Conservation (phyloP, 35 echinoderm and acorn worm species). For the Lytechinus variegatus region DNA sequence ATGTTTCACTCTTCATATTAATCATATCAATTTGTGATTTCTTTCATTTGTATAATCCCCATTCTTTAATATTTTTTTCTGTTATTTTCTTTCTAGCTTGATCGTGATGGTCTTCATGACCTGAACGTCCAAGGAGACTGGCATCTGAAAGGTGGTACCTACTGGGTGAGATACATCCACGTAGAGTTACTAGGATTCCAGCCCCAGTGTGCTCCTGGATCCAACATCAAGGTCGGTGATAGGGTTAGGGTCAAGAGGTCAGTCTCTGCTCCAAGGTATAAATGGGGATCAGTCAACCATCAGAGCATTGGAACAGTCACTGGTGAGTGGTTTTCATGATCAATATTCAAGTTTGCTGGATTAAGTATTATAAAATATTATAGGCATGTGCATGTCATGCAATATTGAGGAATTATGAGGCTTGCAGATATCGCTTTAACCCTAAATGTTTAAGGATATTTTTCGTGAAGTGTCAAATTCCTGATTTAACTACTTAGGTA, state of each 20-base stretch:
- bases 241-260: constrained; percentile 81
- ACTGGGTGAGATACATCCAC: constrained; percentile 99
- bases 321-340: constrained; percentile 53
- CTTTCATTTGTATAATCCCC: too few relatives aligned
- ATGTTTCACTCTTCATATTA: too few relatives aligned
- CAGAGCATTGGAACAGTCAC: constrained; percentile 97
- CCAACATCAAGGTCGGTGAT: constrained; percentile 98
- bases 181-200: constrained; percentile 90
- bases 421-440: too few relatives aligned
- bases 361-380: too few relatives aligned
- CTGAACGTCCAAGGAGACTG: constrained; percentile 97
- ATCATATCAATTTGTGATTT: too few relatives aligned
- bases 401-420: too few relatives aligned
- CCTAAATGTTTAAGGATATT: too few relatives aligned
- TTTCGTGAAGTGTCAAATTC: too few relatives aligned
- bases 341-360: too few relatives aligned
- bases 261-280: constrained; percentile 89
- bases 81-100: constrained; percentile 62
- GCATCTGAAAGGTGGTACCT: constrained; percentile 95
- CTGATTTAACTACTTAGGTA: too few relatives aligned
- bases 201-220: constrained; percentile 74
- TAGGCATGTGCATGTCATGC: too few relatives aligned
- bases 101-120: constrained; percentile 95
- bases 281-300: constrained; percentile 95
- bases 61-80: too few relatives aligned